These are phyloP conservation scores for Hippocampus zosterae DNA, from an alignment of 2,113 vertebrate genomes.

Conservation along the genomic window DNA sequence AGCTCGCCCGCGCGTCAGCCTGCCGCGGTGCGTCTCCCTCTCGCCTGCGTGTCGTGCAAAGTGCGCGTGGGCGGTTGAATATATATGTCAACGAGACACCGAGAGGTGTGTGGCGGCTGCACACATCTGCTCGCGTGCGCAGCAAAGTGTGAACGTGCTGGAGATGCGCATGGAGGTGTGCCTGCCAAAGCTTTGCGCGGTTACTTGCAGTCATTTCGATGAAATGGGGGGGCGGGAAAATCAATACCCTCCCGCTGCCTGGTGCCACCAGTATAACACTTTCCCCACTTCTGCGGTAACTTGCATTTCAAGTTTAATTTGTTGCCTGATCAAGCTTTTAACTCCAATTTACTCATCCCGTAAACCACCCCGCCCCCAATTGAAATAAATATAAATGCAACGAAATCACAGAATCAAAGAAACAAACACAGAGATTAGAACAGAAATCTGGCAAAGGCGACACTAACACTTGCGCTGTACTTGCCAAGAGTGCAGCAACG, in stretches of 20 bases:
- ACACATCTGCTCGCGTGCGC: slow-evolving; percentile 43
- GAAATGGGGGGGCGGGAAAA: slow-evolving; percentile 45
- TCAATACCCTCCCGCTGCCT: slow-evolving; percentile 4
- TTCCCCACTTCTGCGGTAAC: too few relatives aligned
- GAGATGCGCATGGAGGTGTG: slow-evolving; percentile 32
- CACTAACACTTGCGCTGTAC: not conserved
- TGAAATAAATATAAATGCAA: too few relatives aligned
- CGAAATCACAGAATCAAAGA: too few relatives aligned
- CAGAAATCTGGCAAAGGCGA: not conserved
- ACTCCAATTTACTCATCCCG: too few relatives aligned
- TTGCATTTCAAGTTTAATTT: too few relatives aligned
- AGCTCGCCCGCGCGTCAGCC: slow-evolving; percentile 29
- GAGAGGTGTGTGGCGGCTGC: slow-evolving; percentile 50
- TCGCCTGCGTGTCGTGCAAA: slow-evolving; percentile 30
- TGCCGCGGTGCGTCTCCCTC: slow-evolving; percentile 27
- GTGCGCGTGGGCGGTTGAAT: slow-evolving; percentile 54
- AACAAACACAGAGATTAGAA: not conserved
- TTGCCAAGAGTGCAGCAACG: not conserved
- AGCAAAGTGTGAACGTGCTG: slow-evolving; percentile 40
- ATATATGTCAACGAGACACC: slow-evolving; percentile 53
- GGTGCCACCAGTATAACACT: too few relatives aligned
- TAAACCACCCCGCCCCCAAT: too few relatives aligned
- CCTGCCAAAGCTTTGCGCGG: slow-evolving; percentile 37
- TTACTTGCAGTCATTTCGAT: slow-evolving; percentile 30
- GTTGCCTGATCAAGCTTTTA: too few relatives aligned